A percentile compares a stretch with the other conserved stretches of the same genome.
phyloP scores from a whole-genome alignment of 23 tunicate genomes.

The Clavelina lepadiformis region DNA sequence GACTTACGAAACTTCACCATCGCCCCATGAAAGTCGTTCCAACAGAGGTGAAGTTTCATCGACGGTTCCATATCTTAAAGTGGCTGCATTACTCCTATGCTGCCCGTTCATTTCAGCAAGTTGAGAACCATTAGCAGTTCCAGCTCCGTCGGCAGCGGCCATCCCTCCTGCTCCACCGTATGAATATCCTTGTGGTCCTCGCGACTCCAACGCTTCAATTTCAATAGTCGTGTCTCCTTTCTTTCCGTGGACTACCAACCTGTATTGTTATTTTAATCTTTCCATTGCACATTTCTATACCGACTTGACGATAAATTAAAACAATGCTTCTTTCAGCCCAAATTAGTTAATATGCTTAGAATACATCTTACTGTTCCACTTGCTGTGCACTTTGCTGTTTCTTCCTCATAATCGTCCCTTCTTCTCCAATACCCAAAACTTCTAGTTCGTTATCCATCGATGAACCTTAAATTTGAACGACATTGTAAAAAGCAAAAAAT shows the following conservation, averaged over 20 bases:
- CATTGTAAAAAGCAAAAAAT: not conserved
- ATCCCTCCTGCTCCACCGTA: not conserved
- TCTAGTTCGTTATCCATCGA: constrained; percentile 83
- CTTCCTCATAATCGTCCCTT: constrained; percentile 70
- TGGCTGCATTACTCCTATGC: not conserved
- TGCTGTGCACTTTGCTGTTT: constrained; percentile 6
- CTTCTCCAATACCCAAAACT: constrained; percentile 88
- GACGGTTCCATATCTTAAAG: constrained; percentile 27
- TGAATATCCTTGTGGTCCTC: constrained; percentile 4
- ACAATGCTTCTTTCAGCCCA: too few relatives aligned
- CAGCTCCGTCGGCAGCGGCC: constrained; percentile 3
- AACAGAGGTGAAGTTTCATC: constrained; percentile 49
- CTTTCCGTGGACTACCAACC: constrained; percentile 48
- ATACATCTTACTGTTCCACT: too few relatives aligned
- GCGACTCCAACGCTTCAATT: constrained; percentile 34
- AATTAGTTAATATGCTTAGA: too few relatives aligned
- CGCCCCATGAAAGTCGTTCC: constrained; percentile 59
- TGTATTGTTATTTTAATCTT: too few relatives aligned
- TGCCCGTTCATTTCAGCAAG: constrained; percentile 27
- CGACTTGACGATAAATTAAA: not conserved
- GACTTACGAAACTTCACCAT: constrained; percentile 68
- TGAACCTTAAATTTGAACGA: constrained; percentile 36
- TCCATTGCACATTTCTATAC: not conserved
- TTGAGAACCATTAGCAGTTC: not conserved
- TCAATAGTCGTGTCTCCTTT: constrained; percentile 58